Evolutionary conservation across 2,888 invertebrate genomes (phyloP).

Genomic region (Gortyna flavago): DNA sequence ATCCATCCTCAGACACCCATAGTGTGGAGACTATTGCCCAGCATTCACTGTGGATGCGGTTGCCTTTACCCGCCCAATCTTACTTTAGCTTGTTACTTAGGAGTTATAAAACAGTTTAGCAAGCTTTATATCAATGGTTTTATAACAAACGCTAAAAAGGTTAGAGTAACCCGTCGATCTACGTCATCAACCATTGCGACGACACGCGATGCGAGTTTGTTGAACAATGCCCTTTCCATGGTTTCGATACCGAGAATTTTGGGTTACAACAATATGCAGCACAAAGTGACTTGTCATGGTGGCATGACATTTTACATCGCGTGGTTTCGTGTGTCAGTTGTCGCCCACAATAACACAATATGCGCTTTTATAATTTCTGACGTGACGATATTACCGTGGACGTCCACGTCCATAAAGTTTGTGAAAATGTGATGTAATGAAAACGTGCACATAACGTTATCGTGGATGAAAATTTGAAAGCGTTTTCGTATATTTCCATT

Average conservation of each 20-base stretch:
- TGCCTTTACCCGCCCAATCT: too few relatives aligned
- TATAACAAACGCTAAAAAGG: slow-evolving; percentile 20
- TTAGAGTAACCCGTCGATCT: not conserved
- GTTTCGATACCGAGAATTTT: slow-evolving; percentile 1
- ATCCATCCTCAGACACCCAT: too few relatives aligned
- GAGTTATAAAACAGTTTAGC: slow-evolving; percentile 21
- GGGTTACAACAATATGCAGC: not conserved
- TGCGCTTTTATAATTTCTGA: not conserved
- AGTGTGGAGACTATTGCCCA: too few relatives aligned
- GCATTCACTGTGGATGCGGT: too few relatives aligned
- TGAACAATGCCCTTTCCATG: not conserved
- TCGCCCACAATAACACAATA: not conserved
- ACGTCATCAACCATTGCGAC: slow-evolving; percentile 17
- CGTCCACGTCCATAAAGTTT: not conserved
- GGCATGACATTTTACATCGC: not conserved
- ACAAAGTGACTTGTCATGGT: not conserved
- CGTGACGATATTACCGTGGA: not conserved
- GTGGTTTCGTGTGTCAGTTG: not conserved
- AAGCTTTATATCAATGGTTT: slow-evolving; percentile 23
- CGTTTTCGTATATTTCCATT: not conserved
- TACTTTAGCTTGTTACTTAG: too few relatives aligned
- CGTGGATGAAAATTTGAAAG: not conserved
- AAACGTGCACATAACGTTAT: not conserved
- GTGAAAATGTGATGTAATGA: too few relatives aligned
- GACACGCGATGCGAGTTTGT: slow-evolving; percentile 7